These are phyloP conservation scores for Nasonia oneida DNA, from an alignment of 2,888 invertebrate genomes.

Conservation along the genomic window DNA sequence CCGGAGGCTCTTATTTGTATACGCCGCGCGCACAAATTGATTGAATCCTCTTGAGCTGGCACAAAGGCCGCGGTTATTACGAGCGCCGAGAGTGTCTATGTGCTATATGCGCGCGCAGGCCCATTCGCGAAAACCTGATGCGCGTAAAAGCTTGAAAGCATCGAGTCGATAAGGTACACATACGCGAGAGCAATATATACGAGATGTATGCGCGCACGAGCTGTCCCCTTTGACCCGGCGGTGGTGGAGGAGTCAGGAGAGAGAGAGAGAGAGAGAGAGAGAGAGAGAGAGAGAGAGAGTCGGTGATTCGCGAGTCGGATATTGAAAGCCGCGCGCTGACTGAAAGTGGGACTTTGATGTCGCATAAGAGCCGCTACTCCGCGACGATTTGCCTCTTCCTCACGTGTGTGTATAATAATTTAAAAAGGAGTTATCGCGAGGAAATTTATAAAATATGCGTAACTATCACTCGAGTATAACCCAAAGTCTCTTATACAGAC, in stretches of 20 bases:
- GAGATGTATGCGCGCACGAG: background rate
- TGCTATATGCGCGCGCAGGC: background rate
- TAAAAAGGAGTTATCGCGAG: too few species aligned
- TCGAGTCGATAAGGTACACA: background rate
- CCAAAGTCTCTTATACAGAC: too few species aligned
- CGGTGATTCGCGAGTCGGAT: background rate
- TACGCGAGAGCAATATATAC: background rate
- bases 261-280: background rate
- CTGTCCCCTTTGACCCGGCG: background rate
- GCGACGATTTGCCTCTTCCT: too few species aligned
- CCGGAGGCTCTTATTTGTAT: background rate
- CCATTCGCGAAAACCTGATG: background rate
- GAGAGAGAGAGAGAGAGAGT: background rate
- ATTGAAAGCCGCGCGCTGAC: background rate
- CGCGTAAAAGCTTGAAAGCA: background rate
- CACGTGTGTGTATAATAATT: too few species aligned
- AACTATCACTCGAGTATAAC: background rate
- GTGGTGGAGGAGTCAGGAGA: background rate
- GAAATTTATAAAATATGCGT: background rate
- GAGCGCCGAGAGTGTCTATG: background rate
- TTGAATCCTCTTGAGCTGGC: background rate
- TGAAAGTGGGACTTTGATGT: background rate
- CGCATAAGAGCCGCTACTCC: too few species aligned
- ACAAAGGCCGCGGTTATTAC: background rate
- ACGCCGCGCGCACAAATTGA: background rate